phyloP scores from a whole-genome alignment of 2,888 invertebrate genomes.

The Polyommatus iphigenia region DNA sequence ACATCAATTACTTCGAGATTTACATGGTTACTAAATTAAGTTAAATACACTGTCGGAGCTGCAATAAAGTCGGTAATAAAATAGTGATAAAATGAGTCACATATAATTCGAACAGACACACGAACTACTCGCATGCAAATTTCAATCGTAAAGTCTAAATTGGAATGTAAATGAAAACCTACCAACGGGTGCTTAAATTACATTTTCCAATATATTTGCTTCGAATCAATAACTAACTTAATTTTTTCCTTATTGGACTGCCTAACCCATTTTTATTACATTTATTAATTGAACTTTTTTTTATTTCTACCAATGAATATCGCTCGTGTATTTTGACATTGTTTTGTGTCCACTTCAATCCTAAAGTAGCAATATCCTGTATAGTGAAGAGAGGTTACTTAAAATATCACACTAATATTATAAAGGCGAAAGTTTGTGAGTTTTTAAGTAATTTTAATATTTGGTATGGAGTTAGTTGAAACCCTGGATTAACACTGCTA shows the following conservation, averaged over 20 bases:
- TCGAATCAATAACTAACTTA: neutral
- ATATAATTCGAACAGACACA: constrained; percentile 33
- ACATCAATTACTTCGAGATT: neutral
- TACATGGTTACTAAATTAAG: constrained; percentile 10
- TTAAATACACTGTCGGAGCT: constrained; percentile 28
- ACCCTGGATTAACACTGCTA: too few species aligned
- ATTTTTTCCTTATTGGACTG: neutral
- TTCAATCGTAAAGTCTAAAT: constrained; percentile 28
- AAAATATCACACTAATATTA: too few species aligned
- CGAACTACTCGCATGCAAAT: constrained; percentile 34
- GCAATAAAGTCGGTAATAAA: constrained; percentile 37
- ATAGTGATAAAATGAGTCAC: constrained; percentile 36
- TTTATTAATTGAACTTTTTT: neutral
- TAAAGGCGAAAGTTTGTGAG: too few species aligned
- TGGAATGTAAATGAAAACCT: constrained; percentile 7
- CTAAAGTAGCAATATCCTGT: too few species aligned
- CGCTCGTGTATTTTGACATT: too few species aligned
- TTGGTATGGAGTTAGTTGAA: too few species aligned
- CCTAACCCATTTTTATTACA: neutral
- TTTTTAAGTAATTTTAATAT: too few species aligned
- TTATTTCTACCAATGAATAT: neutral
- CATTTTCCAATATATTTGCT: neutral
- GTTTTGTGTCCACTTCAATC: too few species aligned
- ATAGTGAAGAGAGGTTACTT: too few species aligned
- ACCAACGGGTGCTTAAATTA: constrained; percentile 10